phyloP scores from a whole-genome alignment of 2,797 vertebrate species.

The Siniperca scherzeri region DNA sequence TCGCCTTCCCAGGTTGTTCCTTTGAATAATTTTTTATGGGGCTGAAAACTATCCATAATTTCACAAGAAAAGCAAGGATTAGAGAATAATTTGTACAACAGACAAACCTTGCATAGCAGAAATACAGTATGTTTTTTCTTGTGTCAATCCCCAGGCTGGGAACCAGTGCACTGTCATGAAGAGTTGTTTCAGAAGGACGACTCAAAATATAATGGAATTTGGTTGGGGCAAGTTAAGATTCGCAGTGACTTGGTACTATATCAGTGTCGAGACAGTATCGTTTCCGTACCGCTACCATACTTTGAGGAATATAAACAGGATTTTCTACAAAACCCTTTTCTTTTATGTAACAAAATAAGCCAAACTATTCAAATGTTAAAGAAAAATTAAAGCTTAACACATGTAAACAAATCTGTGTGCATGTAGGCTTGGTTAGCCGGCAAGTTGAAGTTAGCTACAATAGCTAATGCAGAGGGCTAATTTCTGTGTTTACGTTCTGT shows the following conservation, averaged over 20 bases:
- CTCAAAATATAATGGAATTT: not conserved
- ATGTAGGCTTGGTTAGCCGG: not conserved
- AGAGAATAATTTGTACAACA: not conserved
- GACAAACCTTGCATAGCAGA: not conserved
- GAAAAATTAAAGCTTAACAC: not conserved
- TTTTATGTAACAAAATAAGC: not conserved
- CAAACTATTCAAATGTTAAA: not conserved
- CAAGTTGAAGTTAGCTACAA: not conserved
- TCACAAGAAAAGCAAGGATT: not conserved
- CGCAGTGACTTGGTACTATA: not conserved
- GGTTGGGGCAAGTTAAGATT: not conserved
- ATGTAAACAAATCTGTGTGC: not conserved
- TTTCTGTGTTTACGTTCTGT: not conserved
- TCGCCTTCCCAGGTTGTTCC: not conserved
- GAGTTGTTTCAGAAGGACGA: not conserved
- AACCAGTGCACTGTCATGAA: not conserved
- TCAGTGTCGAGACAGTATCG: not conserved
- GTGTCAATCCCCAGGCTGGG: too few species aligned
- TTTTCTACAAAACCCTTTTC: not conserved
- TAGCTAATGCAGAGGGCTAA: not conserved
- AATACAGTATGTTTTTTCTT: not conserved
- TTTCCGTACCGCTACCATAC: not conserved
- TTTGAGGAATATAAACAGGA: not conserved
- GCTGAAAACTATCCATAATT: not conserved
- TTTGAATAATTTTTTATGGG: not conserved